A percentile compares a stretch with the other conserved stretches of the same genome.
Evolutionary conservation across 2,113 vertebrate genomes (phyloP).

Genomic region (Microtus pennsylvanicus): DNA sequence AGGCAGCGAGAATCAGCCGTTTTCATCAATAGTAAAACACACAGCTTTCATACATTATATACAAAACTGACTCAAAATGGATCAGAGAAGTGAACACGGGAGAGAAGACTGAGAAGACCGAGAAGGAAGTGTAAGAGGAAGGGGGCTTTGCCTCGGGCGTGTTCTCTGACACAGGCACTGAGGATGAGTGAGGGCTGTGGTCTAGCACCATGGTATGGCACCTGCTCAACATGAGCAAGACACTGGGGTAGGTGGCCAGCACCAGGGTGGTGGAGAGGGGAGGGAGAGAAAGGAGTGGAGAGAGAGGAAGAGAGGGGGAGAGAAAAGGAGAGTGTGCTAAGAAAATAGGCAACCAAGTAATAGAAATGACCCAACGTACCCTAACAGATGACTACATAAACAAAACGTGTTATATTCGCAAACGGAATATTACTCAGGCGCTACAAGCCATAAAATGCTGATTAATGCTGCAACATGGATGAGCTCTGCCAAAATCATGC

Average conservation of each 20-base stretch:
- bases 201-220: too few species aligned
- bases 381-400: not conserved
- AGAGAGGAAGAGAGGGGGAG: not conserved
- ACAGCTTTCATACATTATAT: not conserved
- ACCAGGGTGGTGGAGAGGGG: not conserved
- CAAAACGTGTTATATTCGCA: not conserved
- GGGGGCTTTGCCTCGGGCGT: not conserved
- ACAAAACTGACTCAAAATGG: not conserved
- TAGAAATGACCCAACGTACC: not conserved
- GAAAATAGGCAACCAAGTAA: not conserved
- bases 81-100: not conserved
- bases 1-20: not conserved
- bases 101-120: not conserved
- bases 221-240: not conserved
- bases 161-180: not conserved
- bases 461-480: not conserved
- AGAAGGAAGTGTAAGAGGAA: not conserved
- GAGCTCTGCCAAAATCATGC: not conserved
- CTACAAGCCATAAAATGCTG: not conserved
- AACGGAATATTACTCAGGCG: not conserved
- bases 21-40: not conserved
- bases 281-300: too few species aligned
- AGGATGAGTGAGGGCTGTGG: not conserved
- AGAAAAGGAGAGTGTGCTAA: not conserved
- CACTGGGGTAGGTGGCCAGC: not conserved